Evolutionary conservation across 2,797 vertebrate genomes (phyloP).

Genomic region (Remorina albescens): DNA sequence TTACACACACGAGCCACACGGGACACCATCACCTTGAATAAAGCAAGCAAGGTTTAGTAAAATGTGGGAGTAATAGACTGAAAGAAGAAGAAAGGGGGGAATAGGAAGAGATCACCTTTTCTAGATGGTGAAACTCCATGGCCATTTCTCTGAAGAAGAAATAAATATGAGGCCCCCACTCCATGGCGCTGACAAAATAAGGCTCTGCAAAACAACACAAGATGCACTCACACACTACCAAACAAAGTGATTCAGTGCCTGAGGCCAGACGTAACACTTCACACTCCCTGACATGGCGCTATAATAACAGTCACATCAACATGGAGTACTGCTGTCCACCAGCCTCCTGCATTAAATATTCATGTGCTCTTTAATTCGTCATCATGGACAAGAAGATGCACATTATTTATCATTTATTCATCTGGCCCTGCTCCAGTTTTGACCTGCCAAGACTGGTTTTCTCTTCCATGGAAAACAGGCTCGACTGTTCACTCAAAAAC

Average conservation of each 20-base stretch:
- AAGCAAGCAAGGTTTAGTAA: background rate
- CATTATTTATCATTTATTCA: constrained; percentile 75
- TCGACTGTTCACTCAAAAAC: constrained; percentile 17
- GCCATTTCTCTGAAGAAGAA: constrained; percentile 99
- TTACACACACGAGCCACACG: constrained; percentile 96
- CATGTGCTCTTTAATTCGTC: constrained; percentile 72
- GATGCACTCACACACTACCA: constrained; percentile 15
- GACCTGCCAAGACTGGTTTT: constrained; percentile 57
- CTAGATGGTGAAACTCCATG: constrained; percentile 97
- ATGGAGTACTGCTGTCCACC: constrained; percentile 40
- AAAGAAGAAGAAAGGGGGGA: background rate
- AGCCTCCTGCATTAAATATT: constrained; percentile 69
- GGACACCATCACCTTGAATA: constrained; percentile 92
- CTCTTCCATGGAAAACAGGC: constrained; percentile 33
- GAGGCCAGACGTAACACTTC: constrained; percentile 11
- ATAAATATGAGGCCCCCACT: constrained; percentile 96
- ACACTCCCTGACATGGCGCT: constrained; percentile 37
- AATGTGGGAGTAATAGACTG: background rate
- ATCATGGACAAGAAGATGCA: constrained; percentile 61
- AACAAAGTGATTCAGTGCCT: constrained; percentile 15
- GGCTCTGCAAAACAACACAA: constrained; percentile 87
- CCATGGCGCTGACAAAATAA: constrained; percentile 94
- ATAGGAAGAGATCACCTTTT: constrained; percentile 87
- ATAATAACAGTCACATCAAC: constrained; percentile 64
- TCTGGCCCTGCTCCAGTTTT: constrained; percentile 45